Evolutionary conservation across 2,113 vertebrate genomes (phyloP).

Genomic region (Semnornis frantzii): DNA sequence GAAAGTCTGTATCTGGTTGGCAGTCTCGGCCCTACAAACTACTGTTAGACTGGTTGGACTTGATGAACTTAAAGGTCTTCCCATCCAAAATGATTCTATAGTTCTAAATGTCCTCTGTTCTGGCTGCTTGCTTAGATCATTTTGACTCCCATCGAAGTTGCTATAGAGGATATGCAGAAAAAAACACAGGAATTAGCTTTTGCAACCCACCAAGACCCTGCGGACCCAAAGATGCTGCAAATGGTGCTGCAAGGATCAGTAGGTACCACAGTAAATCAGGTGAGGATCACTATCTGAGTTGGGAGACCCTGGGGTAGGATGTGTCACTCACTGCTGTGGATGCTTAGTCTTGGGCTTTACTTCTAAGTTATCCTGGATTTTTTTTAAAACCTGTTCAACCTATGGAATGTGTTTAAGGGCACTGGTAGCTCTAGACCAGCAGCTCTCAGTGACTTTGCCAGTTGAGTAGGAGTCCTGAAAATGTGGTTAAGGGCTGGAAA

Average conservation of each 20-base stretch:
- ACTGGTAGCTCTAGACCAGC: not conserved
- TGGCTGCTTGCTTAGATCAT: conserved; percentile 82
- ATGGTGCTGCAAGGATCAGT: conserved; percentile 99
- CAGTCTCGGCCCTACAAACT: not conserved
- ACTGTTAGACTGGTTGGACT: too few species aligned
- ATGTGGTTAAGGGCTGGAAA: not conserved
- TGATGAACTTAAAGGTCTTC: too few species aligned
- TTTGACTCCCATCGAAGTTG: conserved; percentile 96
- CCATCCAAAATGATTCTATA: too few species aligned
- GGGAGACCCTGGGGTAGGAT: not conserved
- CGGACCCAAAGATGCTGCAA: conserved; percentile 98
- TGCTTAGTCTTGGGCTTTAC: not conserved
- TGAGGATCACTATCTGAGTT: conserved; percentile 1
- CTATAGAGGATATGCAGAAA: conserved; percentile 99
- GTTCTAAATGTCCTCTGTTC: not conserved
- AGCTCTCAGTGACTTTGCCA: not conserved
- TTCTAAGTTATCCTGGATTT: not conserved
- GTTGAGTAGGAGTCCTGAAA: not conserved
- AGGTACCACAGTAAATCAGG: conserved; percentile 99
- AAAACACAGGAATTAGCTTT: conserved; percentile 98
- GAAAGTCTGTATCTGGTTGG: not conserved
- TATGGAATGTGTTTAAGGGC: not conserved
- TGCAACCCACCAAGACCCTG: conserved; percentile 96
- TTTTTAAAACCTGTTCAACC: not conserved
- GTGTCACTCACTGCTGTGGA: not conserved